Conservation (phyloP, 2,113 vertebrate species). For the Pontoporia blainvillei region DNA sequence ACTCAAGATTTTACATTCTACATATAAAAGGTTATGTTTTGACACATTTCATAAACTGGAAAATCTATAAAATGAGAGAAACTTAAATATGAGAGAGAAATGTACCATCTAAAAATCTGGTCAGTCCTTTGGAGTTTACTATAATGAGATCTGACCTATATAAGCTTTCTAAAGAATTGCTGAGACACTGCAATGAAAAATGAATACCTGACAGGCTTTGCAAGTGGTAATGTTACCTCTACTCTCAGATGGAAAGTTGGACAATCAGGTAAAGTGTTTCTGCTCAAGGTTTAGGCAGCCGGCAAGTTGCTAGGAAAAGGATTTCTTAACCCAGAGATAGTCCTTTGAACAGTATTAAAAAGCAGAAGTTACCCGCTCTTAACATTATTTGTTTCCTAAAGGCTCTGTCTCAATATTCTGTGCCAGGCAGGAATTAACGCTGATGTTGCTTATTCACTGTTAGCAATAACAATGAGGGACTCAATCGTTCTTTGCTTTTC, state of each 20-base stretch:
- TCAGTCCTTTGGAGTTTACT: not conserved
- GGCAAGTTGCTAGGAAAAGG: not conserved
- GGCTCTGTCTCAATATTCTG: not conserved
- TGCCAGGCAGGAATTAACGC: not conserved
- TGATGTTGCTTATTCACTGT: not conserved
- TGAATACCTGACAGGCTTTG: not conserved
- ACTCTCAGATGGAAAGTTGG: not conserved
- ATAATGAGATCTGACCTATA: not conserved
- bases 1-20: constrained; percentile 4
- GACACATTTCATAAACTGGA: not conserved
- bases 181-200: not conserved
- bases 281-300: not conserved
- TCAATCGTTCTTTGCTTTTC: not conserved
- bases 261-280: not conserved
- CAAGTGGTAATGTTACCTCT: not conserved
- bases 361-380: not conserved
- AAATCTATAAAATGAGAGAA: not conserved
- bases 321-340: not conserved
- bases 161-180: not conserved
- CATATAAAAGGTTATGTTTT: not conserved
- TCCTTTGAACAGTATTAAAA: not conserved
- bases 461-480: not conserved
- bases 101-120: not conserved
- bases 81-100: not conserved
- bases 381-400: not conserved